phyloP scores from a whole-genome alignment of 2,888 invertebrate species.

The Drosophila heteroneura region DNA sequence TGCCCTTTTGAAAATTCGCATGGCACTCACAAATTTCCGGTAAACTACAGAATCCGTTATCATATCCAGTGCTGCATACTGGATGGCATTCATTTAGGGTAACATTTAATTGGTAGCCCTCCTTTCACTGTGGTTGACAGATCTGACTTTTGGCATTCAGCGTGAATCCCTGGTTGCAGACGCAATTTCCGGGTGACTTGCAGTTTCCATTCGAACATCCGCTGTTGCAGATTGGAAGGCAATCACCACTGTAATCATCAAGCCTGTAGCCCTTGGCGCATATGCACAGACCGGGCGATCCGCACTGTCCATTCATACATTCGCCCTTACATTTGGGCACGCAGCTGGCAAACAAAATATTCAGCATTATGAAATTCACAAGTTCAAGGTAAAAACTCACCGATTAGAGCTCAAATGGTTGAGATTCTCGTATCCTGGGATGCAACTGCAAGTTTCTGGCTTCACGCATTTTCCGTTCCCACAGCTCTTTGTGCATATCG shows the following conservation, averaged over 20 bases:
- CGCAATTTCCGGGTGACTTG: constrained; percentile 87
- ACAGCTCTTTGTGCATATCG: constrained; percentile 65
- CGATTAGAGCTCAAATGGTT: constrained; percentile 35
- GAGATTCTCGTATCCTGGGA: constrained; percentile 81
- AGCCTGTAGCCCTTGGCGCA: constrained; percentile 60
- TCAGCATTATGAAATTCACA: not conserved
- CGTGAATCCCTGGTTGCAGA: constrained; percentile 87
- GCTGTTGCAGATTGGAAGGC: constrained; percentile 74
- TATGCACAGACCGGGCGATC: constrained; percentile 70
- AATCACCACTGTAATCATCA: constrained; percentile 51
- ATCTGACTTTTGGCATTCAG: constrained; percentile 66
- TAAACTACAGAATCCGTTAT: constrained; percentile 55
- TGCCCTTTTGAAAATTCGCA: constrained; percentile 26
- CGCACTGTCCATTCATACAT: constrained; percentile 80
- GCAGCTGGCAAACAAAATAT: constrained; percentile 60
- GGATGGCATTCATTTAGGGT: constrained; percentile 46
- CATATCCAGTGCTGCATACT: constrained; percentile 48
- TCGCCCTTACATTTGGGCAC: constrained; percentile 75
- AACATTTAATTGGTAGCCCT: constrained; percentile 36
- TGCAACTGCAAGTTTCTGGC: constrained; percentile 84
- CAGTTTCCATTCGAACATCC: constrained; percentile 83
- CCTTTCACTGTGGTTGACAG: constrained; percentile 73
- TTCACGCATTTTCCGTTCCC: constrained; percentile 71
- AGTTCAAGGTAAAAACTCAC: constrained; percentile 29
- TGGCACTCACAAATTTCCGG: constrained; percentile 56